Evolutionary conservation across 1,140 invertebrate species (phyloP).

Genomic region (Augochlora pura): DNA sequence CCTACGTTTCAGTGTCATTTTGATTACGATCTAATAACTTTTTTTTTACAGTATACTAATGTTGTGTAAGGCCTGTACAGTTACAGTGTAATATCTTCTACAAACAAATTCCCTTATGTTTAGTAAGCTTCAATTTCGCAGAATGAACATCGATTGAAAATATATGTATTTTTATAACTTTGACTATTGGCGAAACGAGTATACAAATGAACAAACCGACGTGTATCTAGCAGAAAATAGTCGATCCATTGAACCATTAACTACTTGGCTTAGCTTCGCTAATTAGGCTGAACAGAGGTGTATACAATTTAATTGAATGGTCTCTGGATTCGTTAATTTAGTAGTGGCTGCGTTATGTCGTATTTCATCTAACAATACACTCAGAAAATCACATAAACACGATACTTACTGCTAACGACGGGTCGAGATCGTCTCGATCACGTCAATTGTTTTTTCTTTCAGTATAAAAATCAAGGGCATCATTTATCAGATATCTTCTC

Average conservation of each 20-base stretch:
- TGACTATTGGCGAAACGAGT: background rate
- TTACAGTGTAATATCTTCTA: conserved; percentile 11
- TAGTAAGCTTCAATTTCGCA: background rate
- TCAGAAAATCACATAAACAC: conserved; percentile 14
- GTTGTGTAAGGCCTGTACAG: conserved; percentile 18
- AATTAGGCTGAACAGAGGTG: conserved; percentile 22
- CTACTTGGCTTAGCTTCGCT: conserved; percentile 49
- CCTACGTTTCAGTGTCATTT: conserved; percentile 13
- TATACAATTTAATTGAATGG: conserved; percentile 7
- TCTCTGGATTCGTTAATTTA: conserved; percentile 8
- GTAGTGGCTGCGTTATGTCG: background rate
- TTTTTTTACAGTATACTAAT: conserved; percentile 21
- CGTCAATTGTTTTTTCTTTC: background rate
- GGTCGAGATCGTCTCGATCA: background rate
- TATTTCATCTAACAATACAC: background rate
- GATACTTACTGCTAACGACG: conserved; percentile 16
- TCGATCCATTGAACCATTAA: conserved; percentile 12
- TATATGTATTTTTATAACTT: background rate
- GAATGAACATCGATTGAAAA: background rate
- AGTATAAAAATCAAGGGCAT: conserved; percentile 32
- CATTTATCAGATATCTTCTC: conserved; percentile 15
- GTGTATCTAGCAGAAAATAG: background rate
- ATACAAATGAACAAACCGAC: background rate
- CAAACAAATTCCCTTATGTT: background rate
- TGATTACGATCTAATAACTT: conserved; percentile 22